phyloP scores from a whole-genome alignment of 1,140 invertebrate species.

The Phortica variegata region DNA sequence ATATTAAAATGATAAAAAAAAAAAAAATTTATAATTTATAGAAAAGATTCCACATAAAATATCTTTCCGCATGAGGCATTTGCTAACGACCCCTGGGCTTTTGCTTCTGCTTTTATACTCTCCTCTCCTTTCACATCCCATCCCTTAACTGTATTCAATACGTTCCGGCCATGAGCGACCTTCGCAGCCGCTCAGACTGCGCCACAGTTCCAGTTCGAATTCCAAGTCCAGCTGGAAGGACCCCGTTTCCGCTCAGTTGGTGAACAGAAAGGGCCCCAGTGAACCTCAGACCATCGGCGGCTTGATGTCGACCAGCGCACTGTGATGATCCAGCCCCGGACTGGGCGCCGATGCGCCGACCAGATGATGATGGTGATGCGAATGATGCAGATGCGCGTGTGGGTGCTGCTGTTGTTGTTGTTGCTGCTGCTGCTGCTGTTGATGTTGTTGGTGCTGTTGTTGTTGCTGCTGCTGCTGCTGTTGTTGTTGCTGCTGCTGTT shows the following conservation, averaged over 20 bases:
- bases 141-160: no score
- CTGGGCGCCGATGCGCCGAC: slow-evolving; percentile 36
- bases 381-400: slow-evolving; percentile 43
- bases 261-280: slow-evolving; percentile 54
- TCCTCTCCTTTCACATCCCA: no score
- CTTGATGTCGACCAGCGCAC: slow-evolving; percentile 48
- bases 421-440: slow-evolving; percentile 40
- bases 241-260: slow-evolving; percentile 44
- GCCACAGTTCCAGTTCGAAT: not conserved
- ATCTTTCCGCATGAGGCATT: no score
- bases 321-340: slow-evolving; percentile 43
- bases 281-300: slow-evolving; percentile 57
- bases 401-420: slow-evolving; percentile 41
- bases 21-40: not conserved
- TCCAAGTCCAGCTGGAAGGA: slow-evolving; percentile 20
- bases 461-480: slow-evolving; percentile 26
- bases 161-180: no score
- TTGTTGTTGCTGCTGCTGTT: slow-evolving; percentile 20
- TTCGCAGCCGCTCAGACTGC: not conserved
- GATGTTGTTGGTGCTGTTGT: slow-evolving; percentile 31
- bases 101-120: no score
- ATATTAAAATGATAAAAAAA: not conserved
- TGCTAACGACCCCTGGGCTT: no score
- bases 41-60: no score
- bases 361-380: slow-evolving; percentile 47